These are phyloP conservation scores for Apoderus coryli DNA, from an alignment of 2,888 invertebrate genomes.

Conservation along the genomic window DNA sequence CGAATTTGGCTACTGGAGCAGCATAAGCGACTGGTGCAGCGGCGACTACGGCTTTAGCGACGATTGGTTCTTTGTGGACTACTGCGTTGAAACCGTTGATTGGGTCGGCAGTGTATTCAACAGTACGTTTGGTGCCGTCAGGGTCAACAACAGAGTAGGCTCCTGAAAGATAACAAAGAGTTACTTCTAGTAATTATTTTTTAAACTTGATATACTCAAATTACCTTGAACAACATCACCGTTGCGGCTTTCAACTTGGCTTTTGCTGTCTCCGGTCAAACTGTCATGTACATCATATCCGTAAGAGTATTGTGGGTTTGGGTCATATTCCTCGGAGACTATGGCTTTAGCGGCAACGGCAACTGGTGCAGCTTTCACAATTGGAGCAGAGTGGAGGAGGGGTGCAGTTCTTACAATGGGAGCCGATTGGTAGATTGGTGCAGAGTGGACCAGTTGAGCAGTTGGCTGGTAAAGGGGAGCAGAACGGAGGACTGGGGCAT, in stretches of 20 bases:
- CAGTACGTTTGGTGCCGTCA: conserved; percentile 48
- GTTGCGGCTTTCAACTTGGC: conserved; percentile 46
- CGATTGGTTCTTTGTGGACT: conserved; percentile 35
- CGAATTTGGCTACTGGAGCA: conserved; percentile 13
- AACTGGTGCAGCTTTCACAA: conserved; percentile 17
- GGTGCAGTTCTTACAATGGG: conserved; percentile 12
- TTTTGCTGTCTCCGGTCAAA: conserved; percentile 42
- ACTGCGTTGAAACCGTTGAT: conserved; percentile 43
- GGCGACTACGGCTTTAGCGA: conserved; percentile 23
- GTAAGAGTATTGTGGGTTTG: conserved; percentile 39
- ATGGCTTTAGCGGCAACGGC: conserved; percentile 16
- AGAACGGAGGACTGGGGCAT: conserved; percentile 2
- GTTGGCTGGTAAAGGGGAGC: conserved; percentile 2
- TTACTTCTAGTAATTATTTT: conserved; percentile 2
- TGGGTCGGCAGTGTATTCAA: conserved; percentile 45
- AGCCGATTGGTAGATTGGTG: conserved; percentile 17
- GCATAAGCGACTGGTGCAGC: conserved; percentile 36
- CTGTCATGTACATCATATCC: conserved; percentile 42
- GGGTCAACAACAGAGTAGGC: conserved; percentile 42
- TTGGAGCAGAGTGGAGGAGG: conserved; percentile 17
- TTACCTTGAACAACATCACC: conserved; percentile 47
- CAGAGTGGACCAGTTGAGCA: conserved; percentile 3
- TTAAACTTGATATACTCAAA: neutral
- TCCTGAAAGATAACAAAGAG: conserved; percentile 21
- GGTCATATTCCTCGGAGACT: conserved; percentile 24